Percentiles rank a stretch among this genome's conserved stretches.
These are phyloP conservation scores for Lamellibrachia luymesi DNA, from an alignment of 1,140 invertebrate species.

Conservation along the genomic window DNA sequence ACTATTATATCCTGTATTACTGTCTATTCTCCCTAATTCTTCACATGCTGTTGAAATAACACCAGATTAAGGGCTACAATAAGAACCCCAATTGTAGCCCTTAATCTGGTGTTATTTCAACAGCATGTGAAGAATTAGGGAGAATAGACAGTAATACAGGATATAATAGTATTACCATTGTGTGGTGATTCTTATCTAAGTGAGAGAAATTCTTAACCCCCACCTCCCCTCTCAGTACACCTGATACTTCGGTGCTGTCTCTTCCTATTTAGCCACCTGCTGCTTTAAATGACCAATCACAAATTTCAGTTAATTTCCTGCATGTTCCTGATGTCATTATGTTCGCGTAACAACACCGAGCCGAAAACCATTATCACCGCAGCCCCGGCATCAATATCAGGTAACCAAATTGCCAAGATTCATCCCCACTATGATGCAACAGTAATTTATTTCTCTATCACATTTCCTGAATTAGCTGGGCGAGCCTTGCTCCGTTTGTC, in stretches of 20 bases:
- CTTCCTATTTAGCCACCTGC: neutral
- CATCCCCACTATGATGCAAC: neutral
- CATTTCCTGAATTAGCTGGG: neutral
- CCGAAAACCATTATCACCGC: neutral
- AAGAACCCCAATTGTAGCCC: neutral
- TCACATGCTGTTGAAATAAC: neutral
- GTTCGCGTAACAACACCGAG: neutral
- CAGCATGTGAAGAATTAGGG: neutral
- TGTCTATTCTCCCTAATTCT: neutral
- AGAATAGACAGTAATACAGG: neutral
- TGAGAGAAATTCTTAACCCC: neutral
- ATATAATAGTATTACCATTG: neutral
- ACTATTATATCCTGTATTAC: neutral
- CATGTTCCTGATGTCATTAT: neutral
- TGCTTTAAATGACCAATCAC: neutral
- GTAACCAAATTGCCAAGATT: neutral
- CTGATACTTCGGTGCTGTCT: neutral
- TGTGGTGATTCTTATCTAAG: neutral
- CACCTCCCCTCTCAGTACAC: neutral
- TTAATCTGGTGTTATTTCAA: neutral
- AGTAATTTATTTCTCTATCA: slow-evolving; percentile 1
- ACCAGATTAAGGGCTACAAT: neutral
- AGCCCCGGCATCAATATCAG: neutral
- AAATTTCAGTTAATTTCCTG: neutral
- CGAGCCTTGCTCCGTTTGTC: neutral